Evolutionary conservation across 92 coral and sea anemone species (phyloP).

Genomic region (Virgularia gustaviana): DNA sequence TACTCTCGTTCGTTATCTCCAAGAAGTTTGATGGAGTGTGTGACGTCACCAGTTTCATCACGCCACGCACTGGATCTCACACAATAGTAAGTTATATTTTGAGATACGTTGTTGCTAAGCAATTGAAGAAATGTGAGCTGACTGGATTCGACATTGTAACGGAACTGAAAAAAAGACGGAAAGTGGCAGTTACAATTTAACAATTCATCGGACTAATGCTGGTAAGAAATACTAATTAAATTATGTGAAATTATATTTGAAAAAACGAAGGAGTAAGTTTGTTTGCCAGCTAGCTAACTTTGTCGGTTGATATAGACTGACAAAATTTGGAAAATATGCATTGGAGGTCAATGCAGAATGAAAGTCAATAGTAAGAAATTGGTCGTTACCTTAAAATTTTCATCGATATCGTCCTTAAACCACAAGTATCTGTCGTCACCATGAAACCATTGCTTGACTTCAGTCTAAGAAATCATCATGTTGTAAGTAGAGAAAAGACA

Average conservation of each 20-base stretch:
- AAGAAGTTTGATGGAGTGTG: constrained; percentile 24
- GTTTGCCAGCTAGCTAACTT: no score
- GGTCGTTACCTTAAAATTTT: constrained; percentile 13
- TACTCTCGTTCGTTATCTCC: constrained; percentile 37
- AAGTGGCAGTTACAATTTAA: not conserved
- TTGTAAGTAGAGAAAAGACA: no score
- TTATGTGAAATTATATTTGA: no score
- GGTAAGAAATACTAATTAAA: no score
- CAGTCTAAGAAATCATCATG: constrained; percentile 22
- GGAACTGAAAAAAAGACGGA: constrained; percentile 13
- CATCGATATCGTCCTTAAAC: constrained; percentile 34
- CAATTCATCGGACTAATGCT: no score
- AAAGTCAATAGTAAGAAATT: not conserved
- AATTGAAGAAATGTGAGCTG: constrained; percentile 35
- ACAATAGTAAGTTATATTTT: constrained; percentile 23
- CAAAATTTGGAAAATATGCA: not conserved
- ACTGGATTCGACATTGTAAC: constrained; percentile 15
- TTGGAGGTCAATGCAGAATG: not conserved
- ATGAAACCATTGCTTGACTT: constrained; percentile 20
- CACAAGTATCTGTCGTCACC: constrained; percentile 30
- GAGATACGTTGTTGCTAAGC: constrained; percentile 22
- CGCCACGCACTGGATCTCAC: constrained; percentile 31
- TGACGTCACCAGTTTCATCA: constrained; percentile 17
- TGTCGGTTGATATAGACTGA: no score
- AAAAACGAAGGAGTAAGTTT: no score